Evolutionary conservation across 1,140 invertebrate species (phyloP).

Genomic region (Heliconius eleuchia): DNA sequence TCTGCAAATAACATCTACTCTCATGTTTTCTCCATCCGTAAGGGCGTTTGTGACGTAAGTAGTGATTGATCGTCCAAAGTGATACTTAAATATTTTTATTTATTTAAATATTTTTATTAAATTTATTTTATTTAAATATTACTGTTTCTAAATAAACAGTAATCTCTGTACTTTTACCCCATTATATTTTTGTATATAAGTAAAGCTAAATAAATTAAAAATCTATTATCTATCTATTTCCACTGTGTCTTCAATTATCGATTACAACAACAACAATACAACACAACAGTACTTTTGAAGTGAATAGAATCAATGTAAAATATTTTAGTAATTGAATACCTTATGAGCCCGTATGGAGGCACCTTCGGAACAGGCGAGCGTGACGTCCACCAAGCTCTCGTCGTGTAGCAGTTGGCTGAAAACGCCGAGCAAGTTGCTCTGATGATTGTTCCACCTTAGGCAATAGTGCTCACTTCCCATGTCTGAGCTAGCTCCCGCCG

Average conservation of each 20-base stretch:
- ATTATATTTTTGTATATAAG: too few relatives aligned
- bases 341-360: slow-evolving; percentile 96
- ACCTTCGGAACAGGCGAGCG: slow-evolving; percentile 96
- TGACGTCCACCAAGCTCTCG: slow-evolving; percentile 97
- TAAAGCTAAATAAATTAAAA: too few relatives aligned
- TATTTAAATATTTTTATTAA: too few relatives aligned
- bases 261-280: too few relatives aligned
- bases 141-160: too few relatives aligned
- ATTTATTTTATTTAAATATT: too few relatives aligned
- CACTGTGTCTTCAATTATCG: too few relatives aligned
- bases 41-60: not conserved
- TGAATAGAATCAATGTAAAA: too few relatives aligned
- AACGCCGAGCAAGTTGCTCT: slow-evolving; percentile 96
- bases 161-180: too few relatives aligned
- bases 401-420: slow-evolving; percentile 96
- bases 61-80: not conserved
- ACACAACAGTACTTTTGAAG: too few relatives aligned
- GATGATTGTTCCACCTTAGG: slow-evolving; percentile 98
- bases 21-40: not conserved
- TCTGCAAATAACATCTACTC: not conserved
- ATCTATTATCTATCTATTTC: too few relatives aligned
- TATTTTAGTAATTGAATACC: slow-evolving; percentile 61
- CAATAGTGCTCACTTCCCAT: slow-evolving; percentile 98
- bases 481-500: slow-evolving; percentile 93
- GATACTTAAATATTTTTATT: not conserved